Evolutionary conservation across 2,113 vertebrate genomes (phyloP).

Genomic region (Physeter macrocephalus): DNA sequence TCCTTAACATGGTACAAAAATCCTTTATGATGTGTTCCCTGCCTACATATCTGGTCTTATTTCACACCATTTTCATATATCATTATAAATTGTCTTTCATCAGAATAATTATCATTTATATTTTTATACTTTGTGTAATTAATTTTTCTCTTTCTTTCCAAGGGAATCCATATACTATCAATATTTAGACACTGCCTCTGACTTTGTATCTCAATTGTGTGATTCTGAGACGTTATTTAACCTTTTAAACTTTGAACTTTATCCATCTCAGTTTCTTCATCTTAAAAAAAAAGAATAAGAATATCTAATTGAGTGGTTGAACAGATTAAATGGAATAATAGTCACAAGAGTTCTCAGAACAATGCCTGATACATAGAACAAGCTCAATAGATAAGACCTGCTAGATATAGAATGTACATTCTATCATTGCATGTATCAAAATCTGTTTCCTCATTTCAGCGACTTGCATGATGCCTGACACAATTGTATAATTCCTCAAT

Average conservation of each 20-base stretch:
- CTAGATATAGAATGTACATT: background rate
- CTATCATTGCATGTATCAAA: background rate
- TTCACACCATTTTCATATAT: background rate
- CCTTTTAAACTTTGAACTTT: background rate
- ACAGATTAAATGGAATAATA: background rate
- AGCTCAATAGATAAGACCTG: background rate
- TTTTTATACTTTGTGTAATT: background rate
- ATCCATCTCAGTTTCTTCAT: background rate
- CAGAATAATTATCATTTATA: background rate
- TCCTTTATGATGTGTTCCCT: background rate
- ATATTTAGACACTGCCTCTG: background rate
- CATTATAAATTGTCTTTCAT: background rate
- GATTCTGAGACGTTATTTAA: background rate
- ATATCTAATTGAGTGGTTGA: background rate
- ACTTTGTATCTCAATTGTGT: background rate
- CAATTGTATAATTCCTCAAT: background rate
- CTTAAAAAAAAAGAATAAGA: background rate
- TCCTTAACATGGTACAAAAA: background rate
- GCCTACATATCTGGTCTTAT: background rate
- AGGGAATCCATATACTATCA: background rate
- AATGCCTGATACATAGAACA: background rate
- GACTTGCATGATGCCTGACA: background rate
- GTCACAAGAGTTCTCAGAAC: background rate
- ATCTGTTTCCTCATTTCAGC: background rate
- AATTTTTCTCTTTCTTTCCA: background rate